Evolutionary conservation across 1,140 invertebrate genomes (phyloP).

Genomic region (Zaprionus capensis): DNA sequence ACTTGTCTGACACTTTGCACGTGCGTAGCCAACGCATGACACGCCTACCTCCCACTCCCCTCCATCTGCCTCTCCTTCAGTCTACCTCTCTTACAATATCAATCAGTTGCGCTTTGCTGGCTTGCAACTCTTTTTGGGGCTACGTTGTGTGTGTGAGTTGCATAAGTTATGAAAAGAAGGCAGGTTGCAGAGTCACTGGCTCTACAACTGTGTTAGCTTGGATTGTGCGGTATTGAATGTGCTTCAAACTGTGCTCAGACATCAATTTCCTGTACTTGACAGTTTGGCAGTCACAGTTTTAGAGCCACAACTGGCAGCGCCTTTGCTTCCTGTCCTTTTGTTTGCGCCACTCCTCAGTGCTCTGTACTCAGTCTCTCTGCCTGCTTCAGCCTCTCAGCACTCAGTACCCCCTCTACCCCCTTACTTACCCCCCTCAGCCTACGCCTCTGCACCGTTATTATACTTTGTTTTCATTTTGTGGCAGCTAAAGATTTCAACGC

Average conservation of each 20-base stretch:
- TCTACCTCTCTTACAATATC: slow-evolving; percentile 38
- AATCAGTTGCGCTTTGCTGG: slow-evolving; percentile 51
- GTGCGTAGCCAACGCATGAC: slow-evolving; percentile 47
- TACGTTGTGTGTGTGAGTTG: slow-evolving; percentile 52
- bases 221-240: no score
- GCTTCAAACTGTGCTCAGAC: neutral
- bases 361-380: neutral
- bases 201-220: no score
- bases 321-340: slow-evolving; percentile 55
- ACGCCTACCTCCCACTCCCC: neutral
- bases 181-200: neutral
- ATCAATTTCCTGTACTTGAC: slow-evolving; percentile 4
- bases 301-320: neutral
- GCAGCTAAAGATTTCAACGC: slow-evolving; percentile 53
- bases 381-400: neutral
- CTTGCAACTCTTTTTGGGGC: slow-evolving; percentile 52
- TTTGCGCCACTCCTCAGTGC: neutral
- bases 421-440: no score
- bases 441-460: slow-evolving; percentile 18
- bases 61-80: no score
- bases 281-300: slow-evolving; percentile 13
- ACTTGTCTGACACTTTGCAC: slow-evolving; percentile 50
- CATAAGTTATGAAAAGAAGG: slow-evolving; percentile 53
- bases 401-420: neutral
- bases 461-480: slow-evolving; percentile 52